A percentile compares a stretch with the other conserved stretches of the same genome.
These are phyloP conservation scores for Xerus inauris DNA, from an alignment of 2,113 vertebrate genomes.

Conservation along the genomic window DNA sequence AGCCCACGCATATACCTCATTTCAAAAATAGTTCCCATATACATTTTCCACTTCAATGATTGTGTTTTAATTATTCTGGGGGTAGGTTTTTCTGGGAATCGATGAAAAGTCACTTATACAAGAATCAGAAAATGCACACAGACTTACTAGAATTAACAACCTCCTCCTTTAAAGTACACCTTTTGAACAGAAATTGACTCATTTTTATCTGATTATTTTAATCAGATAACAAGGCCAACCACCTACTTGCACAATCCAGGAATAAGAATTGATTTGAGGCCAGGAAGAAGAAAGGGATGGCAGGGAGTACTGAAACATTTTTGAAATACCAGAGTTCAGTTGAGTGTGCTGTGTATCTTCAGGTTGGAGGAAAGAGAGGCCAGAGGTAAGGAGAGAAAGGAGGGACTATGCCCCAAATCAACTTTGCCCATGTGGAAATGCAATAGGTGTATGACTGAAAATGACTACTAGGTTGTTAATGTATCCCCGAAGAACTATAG, in stretches of 20 bases:
- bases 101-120: slow-evolving; percentile 40
- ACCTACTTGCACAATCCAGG: not conserved
- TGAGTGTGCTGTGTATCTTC: not conserved
- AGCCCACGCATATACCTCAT: not conserved
- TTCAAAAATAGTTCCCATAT: not conserved
- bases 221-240: slow-evolving; percentile 29
- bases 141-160: not conserved
- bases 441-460: not conserved
- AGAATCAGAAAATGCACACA: slow-evolving; percentile 38
- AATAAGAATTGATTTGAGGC: slow-evolving; percentile 3
- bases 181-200: slow-evolving; percentile 47
- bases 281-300: not conserved
- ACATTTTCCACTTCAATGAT: not conserved
- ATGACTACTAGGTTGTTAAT: not conserved
- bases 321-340: not conserved
- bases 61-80: slow-evolving; percentile 35
- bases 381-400: not conserved
- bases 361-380: not conserved
- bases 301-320: not conserved
- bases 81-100: not conserved
- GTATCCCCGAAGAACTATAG: not conserved
- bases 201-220: slow-evolving; percentile 52
- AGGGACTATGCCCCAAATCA: not conserved
- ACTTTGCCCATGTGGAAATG: slow-evolving; percentile 12
- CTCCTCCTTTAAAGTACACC: not conserved